phyloP scores from a whole-genome alignment of 2,888 invertebrate genomes.

The Drosophila imparisetae region DNA sequence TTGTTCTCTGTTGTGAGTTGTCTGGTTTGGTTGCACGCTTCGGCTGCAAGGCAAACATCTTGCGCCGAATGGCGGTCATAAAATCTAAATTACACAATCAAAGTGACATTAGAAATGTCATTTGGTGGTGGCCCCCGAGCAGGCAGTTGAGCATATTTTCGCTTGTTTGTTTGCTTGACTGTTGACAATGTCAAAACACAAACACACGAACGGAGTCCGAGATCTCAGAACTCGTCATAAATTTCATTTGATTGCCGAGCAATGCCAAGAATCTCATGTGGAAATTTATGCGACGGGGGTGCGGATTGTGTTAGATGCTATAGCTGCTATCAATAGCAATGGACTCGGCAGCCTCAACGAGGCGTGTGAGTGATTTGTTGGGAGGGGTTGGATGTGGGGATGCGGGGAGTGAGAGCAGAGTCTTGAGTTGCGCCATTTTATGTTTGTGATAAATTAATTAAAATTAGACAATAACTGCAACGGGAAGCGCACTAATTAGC shows the following conservation, averaged over 20 bases:
- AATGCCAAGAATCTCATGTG: conserved; percentile 69
- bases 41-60: conserved; percentile 50
- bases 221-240: conserved; percentile 61
- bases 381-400: conserved; percentile 16
- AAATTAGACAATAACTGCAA: conserved; percentile 77
- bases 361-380: conserved; percentile 73
- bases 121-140: conserved; percentile 42
- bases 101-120: conserved; percentile 75
- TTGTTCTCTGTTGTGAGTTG: conserved; percentile 26
- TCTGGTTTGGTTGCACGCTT: conserved; percentile 40
- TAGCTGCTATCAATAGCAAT: conserved; percentile 44
- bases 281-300: conserved; percentile 66
- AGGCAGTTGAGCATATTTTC: conserved; percentile 29
- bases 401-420: conserved; percentile 16
- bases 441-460: conserved; percentile 78
- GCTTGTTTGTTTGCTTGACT: conserved; percentile 57
- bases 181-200: conserved; percentile 78
- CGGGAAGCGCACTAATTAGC: conserved; percentile 73
- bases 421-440: conserved; percentile 72
- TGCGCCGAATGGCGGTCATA: conserved; percentile 60
- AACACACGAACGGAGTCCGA: conserved; percentile 43
- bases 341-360: conserved; percentile 62
- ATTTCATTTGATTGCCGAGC: conserved; percentile 73
- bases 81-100: conserved; percentile 76
- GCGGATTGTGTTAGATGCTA: conserved; percentile 17